Base-by-base conservation (phyloP, 2,888 invertebrate genomes). In the Aricia artaxerxes region DNA sequence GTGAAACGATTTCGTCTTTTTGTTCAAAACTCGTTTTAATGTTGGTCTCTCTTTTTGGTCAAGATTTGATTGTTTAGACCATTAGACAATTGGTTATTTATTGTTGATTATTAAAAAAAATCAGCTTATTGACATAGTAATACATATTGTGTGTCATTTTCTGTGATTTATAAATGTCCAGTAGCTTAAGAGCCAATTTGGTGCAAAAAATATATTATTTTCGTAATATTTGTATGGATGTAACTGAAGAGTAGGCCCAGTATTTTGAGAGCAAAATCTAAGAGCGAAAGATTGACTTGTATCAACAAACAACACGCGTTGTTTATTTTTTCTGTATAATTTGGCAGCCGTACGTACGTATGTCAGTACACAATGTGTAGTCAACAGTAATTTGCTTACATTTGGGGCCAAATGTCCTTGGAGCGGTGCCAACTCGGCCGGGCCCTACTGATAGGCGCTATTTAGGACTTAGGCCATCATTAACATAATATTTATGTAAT, bases 301-400 rank as follows among this genome's bases (percentile, higher is more conserved):
- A 69, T 69, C n/a, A 75, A 75, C 75, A 49, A 73, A 40, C 4
- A 38, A 11, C 44, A 35, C n/a, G 76, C 4, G 7, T 38, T 76
- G 76, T 76, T 76, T 76, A 57, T 76, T 76, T 76, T 53, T 76
- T 75, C 44, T 49, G 44, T 75, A 44, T 31, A 76, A 76, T 76
- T 76, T 76, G 76, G 76, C 76, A 76, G 57, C 11, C 75, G 49
- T 44, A 75, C 31, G 75, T 57, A 76, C 76, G 53, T 76, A 76
- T 72, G 78, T 78, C 78, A 78, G 78, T 72, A 57, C 38, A 69
- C 69, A 49, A n/a, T 72, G 82, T 80, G 78, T 82, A 87, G 88
- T 87, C 88, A 89, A 89, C 88, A 89, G 87, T 90, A 88, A 90
- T 91, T 90, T 88, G 89, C 87, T 85, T 88, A 85, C 84, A 81